Evolutionary conservation across 2,113 vertebrate species (phyloP).

Genomic region (Herpetotheres cachinnans): DNA sequence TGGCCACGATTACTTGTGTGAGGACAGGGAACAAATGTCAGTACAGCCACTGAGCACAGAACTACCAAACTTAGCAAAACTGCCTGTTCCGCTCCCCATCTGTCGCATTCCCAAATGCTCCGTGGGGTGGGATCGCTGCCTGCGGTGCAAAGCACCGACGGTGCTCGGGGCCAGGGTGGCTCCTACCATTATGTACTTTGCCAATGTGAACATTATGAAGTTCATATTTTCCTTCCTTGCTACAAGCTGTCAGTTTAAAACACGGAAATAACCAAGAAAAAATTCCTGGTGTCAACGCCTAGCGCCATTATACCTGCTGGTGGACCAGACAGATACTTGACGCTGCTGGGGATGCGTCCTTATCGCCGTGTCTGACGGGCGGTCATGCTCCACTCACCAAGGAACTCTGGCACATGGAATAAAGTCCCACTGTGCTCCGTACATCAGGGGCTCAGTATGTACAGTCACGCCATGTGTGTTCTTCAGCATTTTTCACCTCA

Average conservation of each 20-base stretch:
- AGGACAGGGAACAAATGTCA: background rate
- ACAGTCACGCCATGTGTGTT: too few relatives aligned
- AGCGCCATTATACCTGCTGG: background rate
- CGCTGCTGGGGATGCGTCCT: background rate
- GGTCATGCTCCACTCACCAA: too few relatives aligned
- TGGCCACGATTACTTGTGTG: background rate
- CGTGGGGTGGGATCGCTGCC: too few relatives aligned
- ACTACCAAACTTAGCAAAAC: background rate
- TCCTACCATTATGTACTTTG: background rate
- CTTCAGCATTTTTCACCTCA: background rate
- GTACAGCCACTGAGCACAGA: background rate
- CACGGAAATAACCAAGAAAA: background rate
- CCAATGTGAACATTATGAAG: background rate
- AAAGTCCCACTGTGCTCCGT: background rate
- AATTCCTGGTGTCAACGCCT: background rate
- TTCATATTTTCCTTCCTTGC: background rate
- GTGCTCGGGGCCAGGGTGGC: background rate
- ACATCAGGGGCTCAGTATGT: background rate
- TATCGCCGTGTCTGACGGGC: background rate
- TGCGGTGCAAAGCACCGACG: fast-evolving
- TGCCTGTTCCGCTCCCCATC: background rate
- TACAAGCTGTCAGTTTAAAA: background rate
- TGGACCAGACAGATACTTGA: background rate
- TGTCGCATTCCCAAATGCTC: background rate
- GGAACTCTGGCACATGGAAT: too few relatives aligned